Evolutionary conservation across 2,113 vertebrate species (phyloP).

Genomic region (Calidris pygmaea): DNA sequence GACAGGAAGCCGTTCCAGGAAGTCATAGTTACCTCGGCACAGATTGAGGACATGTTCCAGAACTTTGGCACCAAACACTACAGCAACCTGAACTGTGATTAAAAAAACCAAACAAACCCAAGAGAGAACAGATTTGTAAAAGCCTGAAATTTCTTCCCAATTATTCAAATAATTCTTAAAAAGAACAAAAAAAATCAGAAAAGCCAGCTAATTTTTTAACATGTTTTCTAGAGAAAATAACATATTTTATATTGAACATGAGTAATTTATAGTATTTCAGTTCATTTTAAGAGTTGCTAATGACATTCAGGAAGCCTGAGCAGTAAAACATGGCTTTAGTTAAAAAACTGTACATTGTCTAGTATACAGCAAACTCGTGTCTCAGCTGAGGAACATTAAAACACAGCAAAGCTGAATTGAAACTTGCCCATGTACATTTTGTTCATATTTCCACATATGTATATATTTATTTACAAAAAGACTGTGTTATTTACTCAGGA

Average conservation of each 20-base stretch:
- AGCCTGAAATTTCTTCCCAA: neutral
- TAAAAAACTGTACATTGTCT: neutral
- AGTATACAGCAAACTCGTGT: neutral
- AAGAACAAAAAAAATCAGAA: neutral
- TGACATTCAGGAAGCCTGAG: neutral
- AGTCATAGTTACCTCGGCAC: conserved; percentile 78
- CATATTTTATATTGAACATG: neutral
- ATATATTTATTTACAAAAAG: neutral
- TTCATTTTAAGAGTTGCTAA: neutral
- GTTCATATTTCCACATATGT: neutral
- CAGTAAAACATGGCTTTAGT: neutral
- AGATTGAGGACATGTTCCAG: conserved; percentile 74
- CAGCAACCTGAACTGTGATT: conserved; percentile 67
- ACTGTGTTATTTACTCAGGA: neutral
- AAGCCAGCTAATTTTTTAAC: neutral
- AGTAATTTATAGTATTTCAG: neutral
- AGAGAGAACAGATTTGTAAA: neutral
- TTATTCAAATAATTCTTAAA: neutral
- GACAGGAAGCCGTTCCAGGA: conserved; percentile 79
- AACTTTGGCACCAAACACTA: conserved; percentile 72
- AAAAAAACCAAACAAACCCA: neutral
- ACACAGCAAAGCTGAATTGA: neutral
- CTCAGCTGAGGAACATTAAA: neutral
- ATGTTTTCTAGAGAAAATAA: neutral
- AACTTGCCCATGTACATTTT: neutral